A percentile compares a stretch with the other conserved stretches of the same genome.
Conservation (phyloP, 1,140 invertebrate species). For the Dendrolimus punctatus region DNA sequence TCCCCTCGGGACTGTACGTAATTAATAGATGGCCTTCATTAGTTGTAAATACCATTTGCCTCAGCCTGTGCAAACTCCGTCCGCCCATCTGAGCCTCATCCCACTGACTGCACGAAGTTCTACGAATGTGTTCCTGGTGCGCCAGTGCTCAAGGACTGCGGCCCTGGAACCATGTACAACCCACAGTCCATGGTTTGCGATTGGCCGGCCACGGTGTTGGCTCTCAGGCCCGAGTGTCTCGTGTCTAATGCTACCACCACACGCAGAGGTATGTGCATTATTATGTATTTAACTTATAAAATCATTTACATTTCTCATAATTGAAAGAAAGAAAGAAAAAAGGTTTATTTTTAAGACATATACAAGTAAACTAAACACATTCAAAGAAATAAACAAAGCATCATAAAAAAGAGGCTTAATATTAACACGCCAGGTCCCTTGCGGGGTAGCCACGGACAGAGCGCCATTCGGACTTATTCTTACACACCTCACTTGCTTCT, state of each 20-base stretch:
- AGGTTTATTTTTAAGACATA: too few relatives aligned
- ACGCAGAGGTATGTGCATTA: slow-evolving; percentile 4
- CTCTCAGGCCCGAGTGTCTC: slow-evolving; percentile 61
- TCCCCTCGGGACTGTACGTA: too few relatives aligned
- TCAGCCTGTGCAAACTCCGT: slow-evolving; percentile 48
- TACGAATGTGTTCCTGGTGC: slow-evolving; percentile 69
- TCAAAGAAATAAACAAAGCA: too few relatives aligned
- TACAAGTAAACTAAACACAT: too few relatives aligned
- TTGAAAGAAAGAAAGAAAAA: too few relatives aligned
- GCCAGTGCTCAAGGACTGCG: slow-evolving; percentile 66
- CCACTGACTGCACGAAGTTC: slow-evolving; percentile 70
- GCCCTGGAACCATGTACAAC: slow-evolving; percentile 68
- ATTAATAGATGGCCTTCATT: not conserved
- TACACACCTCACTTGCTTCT: too few relatives aligned
- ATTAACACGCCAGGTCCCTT: too few relatives aligned
- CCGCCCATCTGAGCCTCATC: slow-evolving; percentile 58
- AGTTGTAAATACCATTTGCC: slow-evolving; percentile 18
- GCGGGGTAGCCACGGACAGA: too few relatives aligned
- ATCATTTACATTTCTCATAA: too few relatives aligned
- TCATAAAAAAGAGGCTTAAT: too few relatives aligned
- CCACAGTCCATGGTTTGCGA: slow-evolving; percentile 71
- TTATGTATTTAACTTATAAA: too few relatives aligned
- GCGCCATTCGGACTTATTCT: too few relatives aligned
- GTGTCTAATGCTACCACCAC: slow-evolving; percentile 8
- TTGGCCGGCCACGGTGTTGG: slow-evolving; percentile 70